Base-by-base conservation (phyloP, 2,888 invertebrate genomes). In the Torymus auratus region DNA sequence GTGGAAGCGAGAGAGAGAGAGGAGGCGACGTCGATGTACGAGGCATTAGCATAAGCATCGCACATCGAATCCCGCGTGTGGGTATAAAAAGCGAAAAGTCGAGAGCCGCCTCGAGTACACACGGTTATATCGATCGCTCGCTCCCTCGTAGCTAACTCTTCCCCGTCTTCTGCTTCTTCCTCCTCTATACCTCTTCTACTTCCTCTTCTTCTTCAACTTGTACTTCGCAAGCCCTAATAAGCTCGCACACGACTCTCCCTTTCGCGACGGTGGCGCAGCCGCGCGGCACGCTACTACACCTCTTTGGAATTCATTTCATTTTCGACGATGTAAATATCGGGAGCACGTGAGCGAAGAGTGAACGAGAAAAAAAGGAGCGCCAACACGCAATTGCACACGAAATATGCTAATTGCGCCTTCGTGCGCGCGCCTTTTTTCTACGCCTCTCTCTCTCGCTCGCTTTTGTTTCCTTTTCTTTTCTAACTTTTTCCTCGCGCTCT, bases 371-470 rank as follows among this genome's bases (percentile, higher is more conserved):
- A 15, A 77, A 60, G 1, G 53, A 60, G 28, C 52, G 17, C 15
- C 23, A 5, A 28, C 73, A 73, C 73, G 78, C 78, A 62, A 72
- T 73, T 55, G 55, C 78, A 68, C 78, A 17, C 67, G 65, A 67
- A 65, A 72, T 78, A 78, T 78, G 78, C 72, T 78, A 78, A 78
- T 78, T 78, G 78, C 55, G 65, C 65, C 15, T 53, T 71, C 77
- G 70, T 64, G 62, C 58, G 60, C 55, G 65, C 55, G n/a, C 53
- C 13, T 5, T 41, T 41, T 41, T 41, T 58, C 62, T 61, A 28
- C 20, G 23, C 41, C 50, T 14, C 50, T 20, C 60, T 17, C 14
- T 15, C 28, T 20, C 20, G n/a, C 14, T 58, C 20, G 17, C 12
- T 17, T 17, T 60, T 50, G 41, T 52, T 58, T 12, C 2, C 64